These are phyloP conservation scores for Drosophila littoralis DNA, from an alignment of 1,140 invertebrate species.

Conservation along the genomic window DNA sequence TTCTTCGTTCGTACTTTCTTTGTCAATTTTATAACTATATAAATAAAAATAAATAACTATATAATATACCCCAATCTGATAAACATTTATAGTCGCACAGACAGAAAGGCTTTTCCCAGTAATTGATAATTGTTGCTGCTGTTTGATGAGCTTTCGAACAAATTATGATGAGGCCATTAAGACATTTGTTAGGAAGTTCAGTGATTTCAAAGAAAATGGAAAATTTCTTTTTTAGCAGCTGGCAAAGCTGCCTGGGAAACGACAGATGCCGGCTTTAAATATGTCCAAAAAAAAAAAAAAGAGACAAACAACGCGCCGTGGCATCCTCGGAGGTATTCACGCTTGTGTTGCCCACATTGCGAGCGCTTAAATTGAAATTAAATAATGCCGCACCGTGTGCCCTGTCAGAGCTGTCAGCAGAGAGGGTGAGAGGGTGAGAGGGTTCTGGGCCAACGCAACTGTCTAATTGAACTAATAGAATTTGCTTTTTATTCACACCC, in stretches of 20 bases:
- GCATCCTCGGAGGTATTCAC: constrained; percentile 2
- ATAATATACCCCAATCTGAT: background rate
- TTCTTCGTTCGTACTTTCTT: too few species aligned
- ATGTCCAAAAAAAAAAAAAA: constrained; percentile 1
- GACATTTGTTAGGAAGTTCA: constrained; percentile 7
- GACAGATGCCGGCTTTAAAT: constrained; percentile 31
- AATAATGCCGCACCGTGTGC: constrained; percentile 21
- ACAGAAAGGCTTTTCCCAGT: background rate
- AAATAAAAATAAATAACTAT: too few species aligned
- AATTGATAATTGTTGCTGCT: constrained; percentile 26
- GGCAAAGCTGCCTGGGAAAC: constrained; percentile 35
- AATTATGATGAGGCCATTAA: constrained; percentile 12
- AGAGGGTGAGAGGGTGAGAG: background rate
- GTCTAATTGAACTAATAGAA: constrained; percentile 75
- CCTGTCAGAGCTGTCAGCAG: constrained; percentile 5
- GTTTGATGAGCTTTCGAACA: constrained; percentile 12
- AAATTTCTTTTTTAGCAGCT: background rate
- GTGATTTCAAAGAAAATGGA: constrained; percentile 14
- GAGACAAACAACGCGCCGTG: constrained; percentile 1
- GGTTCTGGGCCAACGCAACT: constrained; percentile 26
- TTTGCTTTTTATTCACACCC: constrained; percentile 48
- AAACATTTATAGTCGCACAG: background rate
- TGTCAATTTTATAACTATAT: too few species aligned
- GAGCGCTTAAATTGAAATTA: constrained; percentile 39
- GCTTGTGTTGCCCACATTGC: background rate